Base-by-base conservation (phyloP, 2,797 vertebrate species). In the Denticeps clupeoides region DNA sequence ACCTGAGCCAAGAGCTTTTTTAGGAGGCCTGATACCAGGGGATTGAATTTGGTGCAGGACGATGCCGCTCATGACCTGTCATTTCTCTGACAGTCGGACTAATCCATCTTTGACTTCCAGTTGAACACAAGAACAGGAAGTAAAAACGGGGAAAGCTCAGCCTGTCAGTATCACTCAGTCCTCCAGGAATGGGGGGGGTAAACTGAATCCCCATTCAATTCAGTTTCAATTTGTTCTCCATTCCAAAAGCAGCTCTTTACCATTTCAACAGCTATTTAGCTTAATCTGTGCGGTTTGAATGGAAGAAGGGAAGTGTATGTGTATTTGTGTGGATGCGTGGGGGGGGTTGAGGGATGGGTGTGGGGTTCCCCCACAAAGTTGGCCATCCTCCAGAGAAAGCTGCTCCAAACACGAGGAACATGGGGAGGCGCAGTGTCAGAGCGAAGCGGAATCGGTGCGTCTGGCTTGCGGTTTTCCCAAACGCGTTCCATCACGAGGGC, bases 391-490 rank as follows among this genome's bases (percentile, higher is more conserved):
- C 87, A 90, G 86, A 81, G 82, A 85, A 89, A 88, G 89, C 87
- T 87, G 86, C 85, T 89, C 83, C 73, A 82, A 87, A 89, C 87
- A 88, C 72, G 85, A 85, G 87, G 86, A 72, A 89, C 86, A 90
- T 63, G 78, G 35, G 35, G 35, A 38, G 35, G n/a, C 21, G 35
- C 18, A 38, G 81, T 88, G 87, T 89, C 84, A 83, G 82, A 84
- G 81, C 79, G 63, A 37, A 32, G 55, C 48, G 62, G 81, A 87
- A 84, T 85, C 80, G 82, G 81, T 78, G 82, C 73, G 84, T 84
- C 86, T 86, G 84, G 85, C 84, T 86, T 87, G 87, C 78, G 85
- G 87, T 89, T 89, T 88, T 84, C 57, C 58, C 54, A 62, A n/a
- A 56, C 47, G 28, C 45, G 59, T 58, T 49, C 59, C 41, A 52